phyloP scores from a whole-genome alignment of 2,888 invertebrate species.

The Lamproptera curius region DNA sequence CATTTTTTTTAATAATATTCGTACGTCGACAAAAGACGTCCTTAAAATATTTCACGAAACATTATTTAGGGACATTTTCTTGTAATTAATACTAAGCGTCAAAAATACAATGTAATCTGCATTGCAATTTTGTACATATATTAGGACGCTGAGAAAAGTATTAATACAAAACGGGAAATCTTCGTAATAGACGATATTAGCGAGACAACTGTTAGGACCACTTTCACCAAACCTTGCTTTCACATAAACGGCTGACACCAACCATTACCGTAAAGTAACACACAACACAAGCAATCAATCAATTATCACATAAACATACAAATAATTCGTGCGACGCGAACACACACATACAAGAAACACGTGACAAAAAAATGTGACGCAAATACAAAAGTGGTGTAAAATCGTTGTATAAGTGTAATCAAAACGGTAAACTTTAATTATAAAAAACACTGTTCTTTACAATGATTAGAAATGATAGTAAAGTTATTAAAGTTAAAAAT shows the following conservation, averaged over 20 bases:
- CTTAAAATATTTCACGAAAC: too few species aligned
- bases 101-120: too few species aligned
- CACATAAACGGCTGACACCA: neutral
- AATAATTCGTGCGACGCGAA: constrained; percentile 13
- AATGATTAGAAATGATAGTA: too few species aligned
- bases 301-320: constrained; percentile 26
- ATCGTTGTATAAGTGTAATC: neutral
- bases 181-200: too few species aligned
- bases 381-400: neutral
- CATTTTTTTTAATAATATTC: too few species aligned
- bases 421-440: neutral
- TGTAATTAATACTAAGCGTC: neutral
- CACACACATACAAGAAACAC: neutral
- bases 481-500: too few species aligned
- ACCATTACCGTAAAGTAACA: constrained; percentile 15
- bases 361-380: neutral
- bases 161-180: too few species aligned
- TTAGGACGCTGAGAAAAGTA: too few species aligned
- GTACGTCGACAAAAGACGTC: too few species aligned
- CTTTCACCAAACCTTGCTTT: constrained; percentile 11
- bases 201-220: constrained; percentile 1
- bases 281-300: constrained; percentile 21
- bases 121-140: too few species aligned
- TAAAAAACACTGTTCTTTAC: too few species aligned
- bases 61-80: too few species aligned